phyloP scores from a whole-genome alignment of 92 coral and sea anemone genomes.

The Virgularia gustaviana region DNA sequence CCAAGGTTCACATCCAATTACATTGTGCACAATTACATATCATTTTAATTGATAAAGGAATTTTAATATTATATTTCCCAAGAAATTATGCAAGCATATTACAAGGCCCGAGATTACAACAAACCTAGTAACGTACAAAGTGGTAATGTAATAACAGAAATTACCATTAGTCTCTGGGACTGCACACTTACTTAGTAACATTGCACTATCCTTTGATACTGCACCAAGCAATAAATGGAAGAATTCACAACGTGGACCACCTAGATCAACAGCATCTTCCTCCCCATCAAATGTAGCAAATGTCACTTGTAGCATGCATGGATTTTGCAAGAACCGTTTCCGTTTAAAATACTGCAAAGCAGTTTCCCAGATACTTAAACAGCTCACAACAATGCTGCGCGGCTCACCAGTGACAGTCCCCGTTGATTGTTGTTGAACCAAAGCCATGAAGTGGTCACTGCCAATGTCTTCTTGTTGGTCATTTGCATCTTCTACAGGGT shows the following conservation, averaged over 20 bases:
- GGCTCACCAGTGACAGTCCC: slow-evolving; percentile 37
- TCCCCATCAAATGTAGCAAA: slow-evolving; percentile 54
- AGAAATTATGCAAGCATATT: too few relatives aligned
- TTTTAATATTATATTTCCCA: too few relatives aligned
- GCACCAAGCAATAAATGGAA: slow-evolving; percentile 54
- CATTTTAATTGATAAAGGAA: too few relatives aligned
- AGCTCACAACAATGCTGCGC: slow-evolving; percentile 50
- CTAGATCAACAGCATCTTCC: slow-evolving; percentile 57
- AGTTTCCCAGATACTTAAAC: slow-evolving; percentile 44
- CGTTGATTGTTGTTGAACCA: slow-evolving; percentile 36
- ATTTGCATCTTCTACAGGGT: background rate
- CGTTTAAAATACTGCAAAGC: slow-evolving; percentile 49
- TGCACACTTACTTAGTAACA: slow-evolving; percentile 16
- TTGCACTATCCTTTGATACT: slow-evolving; percentile 55
- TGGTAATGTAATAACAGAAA: background rate
- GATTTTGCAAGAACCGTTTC: slow-evolving; percentile 26
- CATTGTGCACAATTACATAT: too few relatives aligned
- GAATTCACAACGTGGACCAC: slow-evolving; percentile 54
- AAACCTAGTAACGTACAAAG: background rate
- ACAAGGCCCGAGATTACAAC: background rate
- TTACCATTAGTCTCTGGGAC: background rate
- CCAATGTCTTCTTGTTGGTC: slow-evolving; percentile 38
- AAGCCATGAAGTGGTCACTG: slow-evolving; percentile 27
- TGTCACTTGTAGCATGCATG: slow-evolving; percentile 39
- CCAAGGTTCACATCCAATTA: too few relatives aligned